Evolutionary conservation across 1,140 invertebrate species (phyloP), one percentile per base, ranked within the genome.

Genomic region (Meloidogyne chitwoodi): DNA sequence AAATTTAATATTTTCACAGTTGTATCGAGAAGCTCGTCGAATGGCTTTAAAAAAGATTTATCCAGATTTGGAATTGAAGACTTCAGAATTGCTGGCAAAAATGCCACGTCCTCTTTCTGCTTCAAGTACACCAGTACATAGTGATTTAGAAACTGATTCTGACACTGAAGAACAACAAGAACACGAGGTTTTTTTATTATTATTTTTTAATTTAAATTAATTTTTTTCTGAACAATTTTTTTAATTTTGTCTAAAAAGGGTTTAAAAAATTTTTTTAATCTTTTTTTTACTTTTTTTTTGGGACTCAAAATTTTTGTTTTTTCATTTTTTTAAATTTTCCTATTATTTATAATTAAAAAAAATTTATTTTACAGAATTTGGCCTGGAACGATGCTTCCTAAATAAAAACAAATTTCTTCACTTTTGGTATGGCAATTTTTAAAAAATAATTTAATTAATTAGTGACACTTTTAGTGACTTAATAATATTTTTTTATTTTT

Each of bases 1-100:
- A 24, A 8, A 31, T 16, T 63, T 29, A 22, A 31, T 1, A 56
- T 77, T 22, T 62, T 81, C 83, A 74, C 38, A 85, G 84, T 81
- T 83, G 22, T 86, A 79, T 66, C 86, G 86, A 8, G 85, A 87
- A 64, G 83, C 84, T 31, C 80, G 85, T 62, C 77, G 84, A 12
- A 76, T 87, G 73, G 86, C 85, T 14, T 75, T 86, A 65, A 82
- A 86, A 71, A 73, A 75, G 27, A 74, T 80, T 14, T 81, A 87
- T 74, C 85, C 85, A 0, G 85, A 86, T 38, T 73, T 87, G 65
- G 84, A 86, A 34, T 78, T 87, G 26, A 83, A 80, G 29, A 78
- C 87, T 26, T 72, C 77, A 12, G 84, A 87, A 29, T 77, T 68
- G 3, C 41, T 87, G 19, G 68, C 68, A 34, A 80, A 85, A 73